Evolutionary conservation across 2,888 invertebrate species (phyloP), one percentile per base, ranked within the genome.

Genomic region (Nymphalis polychloros): DNA sequence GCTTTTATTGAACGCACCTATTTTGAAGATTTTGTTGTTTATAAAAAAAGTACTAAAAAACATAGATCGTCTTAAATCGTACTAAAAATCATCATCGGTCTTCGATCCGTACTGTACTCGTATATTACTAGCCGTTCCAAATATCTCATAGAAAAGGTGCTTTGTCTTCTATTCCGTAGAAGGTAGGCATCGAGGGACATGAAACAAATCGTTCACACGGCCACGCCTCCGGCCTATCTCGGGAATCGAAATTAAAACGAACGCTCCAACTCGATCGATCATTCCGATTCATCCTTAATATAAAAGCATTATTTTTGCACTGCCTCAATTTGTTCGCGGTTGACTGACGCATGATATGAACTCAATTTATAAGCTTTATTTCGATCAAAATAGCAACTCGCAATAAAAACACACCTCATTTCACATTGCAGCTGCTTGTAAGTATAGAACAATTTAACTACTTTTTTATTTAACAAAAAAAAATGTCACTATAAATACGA

Each of bases 171-270:
- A 59, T 62, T 62, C 64, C 67, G 67, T 72, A 67, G 74, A 78
- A 81, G 81, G 81, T 81, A 81, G 80, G 83, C 79, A 83, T 80
- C 78, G 81, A 88, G 89, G 85, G 89, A 89, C 88, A 85, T 85
- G 87, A 88, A 92, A 92, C 90, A 92, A 92, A 92, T 92, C 84
- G 92, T 89, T 87, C 87, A 78, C 78, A 72, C 81, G 80, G 85
- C 92, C 92, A 91, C 92, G 90, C 92, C 92, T 88, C 81, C 85
- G 83, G 82, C 83, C 86, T 85, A 87, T 88, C 88, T 87, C 84
- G 80, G 81, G 83, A 88, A 90, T 91, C 92, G 88, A 90, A 92
- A 92, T 92, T 91, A 90, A 92, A 90, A 92, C 84, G 87, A 86
- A 89, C 92, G 88, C 89, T 88, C 89, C 83, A 82, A 79, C 87